Base-by-base conservation (phyloP, 2,113 vertebrate species). In the Camarhynchus parvulus region DNA sequence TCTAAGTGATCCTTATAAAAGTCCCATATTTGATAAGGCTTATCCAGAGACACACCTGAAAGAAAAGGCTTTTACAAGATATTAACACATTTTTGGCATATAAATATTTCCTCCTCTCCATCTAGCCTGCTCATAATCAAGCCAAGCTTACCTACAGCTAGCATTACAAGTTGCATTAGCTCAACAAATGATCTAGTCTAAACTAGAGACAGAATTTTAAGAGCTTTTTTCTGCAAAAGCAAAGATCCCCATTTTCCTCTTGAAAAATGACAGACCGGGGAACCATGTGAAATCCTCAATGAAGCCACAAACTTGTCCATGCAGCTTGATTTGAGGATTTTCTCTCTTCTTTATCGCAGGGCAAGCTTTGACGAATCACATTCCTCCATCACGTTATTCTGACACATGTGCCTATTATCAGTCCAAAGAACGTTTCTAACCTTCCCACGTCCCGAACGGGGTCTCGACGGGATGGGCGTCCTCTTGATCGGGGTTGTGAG, bases 341-440 rank as follows among this genome's bases (percentile, higher is more conserved):
- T 98, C 98, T 98, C 97, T 98, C 98, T 98, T 98, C 97, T 98
- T 98, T 98, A 98, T 98, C 98, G 98, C 98, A 97, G 98, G 95
- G 97, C 97, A 98, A 97, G 97, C 96, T 98, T 96, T 98, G 98
- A 98, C 97, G 98, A 98, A 98, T 98, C 98, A 97, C 74, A 98
- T 97, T 98, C 98, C 98, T 99, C 98, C 98, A 96, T 99, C 99
- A 98, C 91, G 98, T 99, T 98, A 99, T 98, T 98, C 98, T 98
- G 97, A 98, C 87, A 98, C 97, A 98, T 97, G 98, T 98, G 98
- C 98, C 98, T 98, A 99, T 94, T 98, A 99, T 98, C 98, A 98
- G 99, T 99, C 99, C 98, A 99, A 99, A 99, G 98, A 99, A 99
- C 97, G 98, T 98, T 99, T 99, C 99, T 99, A 99, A 99, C 99